Conservation (phyloP, 92 coral and sea anemone genomes). For the Epizoanthus scotinus region DNA sequence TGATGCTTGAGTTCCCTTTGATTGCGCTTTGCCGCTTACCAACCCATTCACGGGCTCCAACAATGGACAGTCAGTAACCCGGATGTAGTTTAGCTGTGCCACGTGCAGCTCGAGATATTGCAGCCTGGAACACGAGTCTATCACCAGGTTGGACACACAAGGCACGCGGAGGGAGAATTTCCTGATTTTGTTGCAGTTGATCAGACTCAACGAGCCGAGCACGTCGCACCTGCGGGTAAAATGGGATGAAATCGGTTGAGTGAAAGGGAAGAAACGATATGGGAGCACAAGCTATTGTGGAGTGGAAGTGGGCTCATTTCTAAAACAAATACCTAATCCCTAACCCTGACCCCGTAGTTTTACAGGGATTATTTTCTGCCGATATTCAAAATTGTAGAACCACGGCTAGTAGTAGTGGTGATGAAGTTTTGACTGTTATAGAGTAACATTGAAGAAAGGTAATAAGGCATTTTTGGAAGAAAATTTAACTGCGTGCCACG, state of each 20-base stretch:
- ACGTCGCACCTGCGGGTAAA: slow-evolving; percentile 43
- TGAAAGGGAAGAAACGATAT: background rate
- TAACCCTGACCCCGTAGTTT: too few relatives aligned
- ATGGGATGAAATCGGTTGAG: too few relatives aligned
- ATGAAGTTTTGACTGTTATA: too few relatives aligned
- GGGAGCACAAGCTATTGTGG: too few relatives aligned
- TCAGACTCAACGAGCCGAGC: slow-evolving; percentile 59
- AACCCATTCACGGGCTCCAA: slow-evolving; percentile 38
- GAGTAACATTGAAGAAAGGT: too few relatives aligned
- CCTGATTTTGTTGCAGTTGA: slow-evolving; percentile 61
- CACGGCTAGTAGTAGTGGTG: too few relatives aligned
- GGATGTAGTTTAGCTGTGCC: slow-evolving; percentile 48
- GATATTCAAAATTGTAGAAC: too few relatives aligned
- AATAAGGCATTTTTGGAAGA: too few relatives aligned
- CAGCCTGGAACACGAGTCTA: slow-evolving; percentile 72
- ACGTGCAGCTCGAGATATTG: slow-evolving; percentile 52
- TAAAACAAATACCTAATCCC: too few relatives aligned
- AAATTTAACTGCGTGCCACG: too few relatives aligned
- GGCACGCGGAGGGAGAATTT: slow-evolving; percentile 68
- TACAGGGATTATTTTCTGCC: too few relatives aligned
- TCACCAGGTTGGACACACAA: slow-evolving; percentile 49
- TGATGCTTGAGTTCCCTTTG: background rate
- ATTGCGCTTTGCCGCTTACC: slow-evolving; percentile 10
- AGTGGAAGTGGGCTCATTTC: too few relatives aligned
- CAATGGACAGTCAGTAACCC: slow-evolving; percentile 66